A percentile compares a stretch with the other conserved stretches of the same genome.
These are phyloP conservation scores for Clavelina lepadiformis DNA, from an alignment of 23 tunicate genomes.

Conservation along the genomic window DNA sequence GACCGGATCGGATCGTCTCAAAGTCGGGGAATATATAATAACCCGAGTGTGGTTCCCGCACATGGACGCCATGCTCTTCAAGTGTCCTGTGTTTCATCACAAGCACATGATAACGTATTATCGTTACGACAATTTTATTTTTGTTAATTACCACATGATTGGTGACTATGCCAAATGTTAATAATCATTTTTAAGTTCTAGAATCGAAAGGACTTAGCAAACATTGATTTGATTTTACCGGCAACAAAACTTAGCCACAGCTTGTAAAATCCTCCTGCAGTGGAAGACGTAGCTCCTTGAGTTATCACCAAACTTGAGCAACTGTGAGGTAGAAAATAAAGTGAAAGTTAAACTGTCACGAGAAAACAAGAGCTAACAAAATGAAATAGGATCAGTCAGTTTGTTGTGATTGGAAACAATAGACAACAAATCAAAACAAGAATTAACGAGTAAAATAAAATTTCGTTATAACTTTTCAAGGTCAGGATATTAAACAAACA, in stretches of 20 bases:
- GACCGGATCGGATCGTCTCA: conserved; percentile 39
- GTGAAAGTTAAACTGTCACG: too few species aligned
- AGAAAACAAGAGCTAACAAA: too few species aligned
- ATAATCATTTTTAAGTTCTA: not conserved
- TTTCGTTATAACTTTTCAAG: too few species aligned
- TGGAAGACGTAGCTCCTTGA: conserved; percentile 42
- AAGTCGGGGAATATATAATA: conserved; percentile 96
- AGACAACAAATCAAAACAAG: too few species aligned
- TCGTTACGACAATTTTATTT: too few species aligned
- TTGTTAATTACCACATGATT: too few species aligned
- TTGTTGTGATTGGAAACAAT: too few species aligned
- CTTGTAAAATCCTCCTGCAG: conserved; percentile 54
- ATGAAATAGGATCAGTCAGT: too few species aligned
- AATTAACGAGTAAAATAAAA: too few species aligned
- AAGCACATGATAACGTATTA: too few species aligned
- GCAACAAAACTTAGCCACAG: conserved; percentile 71
- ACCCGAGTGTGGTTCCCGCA: conserved; percentile 51
- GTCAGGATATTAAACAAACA: too few species aligned
- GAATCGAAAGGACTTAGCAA: not conserved
- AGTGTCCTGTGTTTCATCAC: conserved; percentile 30
- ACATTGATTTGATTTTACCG: conserved; percentile 11
- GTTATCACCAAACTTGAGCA: conserved; percentile 45
- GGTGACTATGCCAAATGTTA: too few species aligned
- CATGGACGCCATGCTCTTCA: conserved; percentile 50
- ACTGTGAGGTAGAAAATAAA: conserved; percentile 18